These are phyloP conservation scores for Etheostoma nigrum DNA, from an alignment of 2,797 vertebrate species.

Conservation along the genomic window DNA sequence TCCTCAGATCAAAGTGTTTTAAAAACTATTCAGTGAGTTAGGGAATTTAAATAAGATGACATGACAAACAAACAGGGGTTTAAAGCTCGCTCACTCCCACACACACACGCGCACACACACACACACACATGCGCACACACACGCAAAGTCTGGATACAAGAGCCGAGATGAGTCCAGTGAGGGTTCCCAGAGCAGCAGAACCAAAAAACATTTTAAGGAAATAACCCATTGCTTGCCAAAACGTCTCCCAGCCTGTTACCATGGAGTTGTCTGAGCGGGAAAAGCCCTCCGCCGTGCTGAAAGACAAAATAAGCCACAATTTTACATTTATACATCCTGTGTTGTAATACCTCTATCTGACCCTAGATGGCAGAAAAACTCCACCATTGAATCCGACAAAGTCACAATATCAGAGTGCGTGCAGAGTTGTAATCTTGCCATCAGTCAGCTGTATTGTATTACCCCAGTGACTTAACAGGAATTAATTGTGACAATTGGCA, in stretches of 20 bases:
- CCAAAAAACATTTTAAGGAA: slow-evolving; percentile 99
- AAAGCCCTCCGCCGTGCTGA: slow-evolving; percentile 97
- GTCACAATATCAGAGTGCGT: not conserved
- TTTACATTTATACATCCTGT: not conserved
- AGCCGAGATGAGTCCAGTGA: slow-evolving; percentile 98
- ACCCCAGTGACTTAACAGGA: not conserved
- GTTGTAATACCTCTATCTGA: slow-evolving; percentile 32
- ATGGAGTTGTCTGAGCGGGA: slow-evolving; percentile 90
- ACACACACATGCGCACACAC: no score
- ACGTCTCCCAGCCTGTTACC: slow-evolving; percentile 95
- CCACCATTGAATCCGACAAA: slow-evolving; percentile 40
- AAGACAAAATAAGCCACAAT: slow-evolving; percentile 45
- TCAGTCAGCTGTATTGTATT: not conserved
- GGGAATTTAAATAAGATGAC: slow-evolving; percentile 40
- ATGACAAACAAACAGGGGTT: not conserved
- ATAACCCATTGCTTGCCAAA: slow-evolving; percentile 94
- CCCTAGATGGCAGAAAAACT: slow-evolving; percentile 68
- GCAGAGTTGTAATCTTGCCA: slow-evolving; percentile 9
- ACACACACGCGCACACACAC: slow-evolving; percentile 1
- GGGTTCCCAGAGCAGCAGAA: slow-evolving; percentile 95
- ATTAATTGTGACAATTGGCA: not conserved
- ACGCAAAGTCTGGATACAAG: slow-evolving; percentile 89
- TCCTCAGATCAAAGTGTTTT: slow-evolving; percentile 97
- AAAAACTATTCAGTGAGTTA: slow-evolving; percentile 82
- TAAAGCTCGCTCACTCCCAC: not conserved